Conservation (phyloP, 2,797 vertebrate genomes). For the Sebastes flavidus region DNA sequence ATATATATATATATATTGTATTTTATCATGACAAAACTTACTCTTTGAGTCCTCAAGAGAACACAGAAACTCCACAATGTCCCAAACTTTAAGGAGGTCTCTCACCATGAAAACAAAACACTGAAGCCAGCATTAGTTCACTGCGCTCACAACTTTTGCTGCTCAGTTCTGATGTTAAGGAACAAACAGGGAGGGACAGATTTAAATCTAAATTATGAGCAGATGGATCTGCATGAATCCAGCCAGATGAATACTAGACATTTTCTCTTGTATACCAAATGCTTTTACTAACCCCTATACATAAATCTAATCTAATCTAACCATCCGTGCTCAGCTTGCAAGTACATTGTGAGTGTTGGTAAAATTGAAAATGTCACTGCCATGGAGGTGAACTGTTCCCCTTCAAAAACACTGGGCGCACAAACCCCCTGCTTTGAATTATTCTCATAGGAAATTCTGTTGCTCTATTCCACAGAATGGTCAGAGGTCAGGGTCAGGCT, state of each 20-base stretch:
- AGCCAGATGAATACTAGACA: background rate
- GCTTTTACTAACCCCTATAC: background rate
- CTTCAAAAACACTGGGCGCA: conserved; percentile 13
- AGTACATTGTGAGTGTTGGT: background rate
- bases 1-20: too few species aligned
- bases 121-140: background rate
- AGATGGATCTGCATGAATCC: background rate
- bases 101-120: background rate
- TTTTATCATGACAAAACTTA: background rate
- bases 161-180: background rate
- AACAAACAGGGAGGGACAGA: conserved; percentile 20
- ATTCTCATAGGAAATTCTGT: background rate
- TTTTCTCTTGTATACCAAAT: background rate
- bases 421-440: background rate
- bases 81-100: background rate
- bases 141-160: background rate
- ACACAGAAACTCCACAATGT: background rate
- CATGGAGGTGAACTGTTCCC: background rate
- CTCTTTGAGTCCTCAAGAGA: background rate
- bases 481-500: conserved; percentile 33
- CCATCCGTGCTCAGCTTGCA: background rate
- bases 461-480: background rate
- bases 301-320: background rate
- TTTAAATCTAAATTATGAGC: conserved; percentile 14
- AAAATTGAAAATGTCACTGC: background rate